Conservation (phyloP, 2,797 vertebrate species). For the Propithecus deckenii region DNA sequence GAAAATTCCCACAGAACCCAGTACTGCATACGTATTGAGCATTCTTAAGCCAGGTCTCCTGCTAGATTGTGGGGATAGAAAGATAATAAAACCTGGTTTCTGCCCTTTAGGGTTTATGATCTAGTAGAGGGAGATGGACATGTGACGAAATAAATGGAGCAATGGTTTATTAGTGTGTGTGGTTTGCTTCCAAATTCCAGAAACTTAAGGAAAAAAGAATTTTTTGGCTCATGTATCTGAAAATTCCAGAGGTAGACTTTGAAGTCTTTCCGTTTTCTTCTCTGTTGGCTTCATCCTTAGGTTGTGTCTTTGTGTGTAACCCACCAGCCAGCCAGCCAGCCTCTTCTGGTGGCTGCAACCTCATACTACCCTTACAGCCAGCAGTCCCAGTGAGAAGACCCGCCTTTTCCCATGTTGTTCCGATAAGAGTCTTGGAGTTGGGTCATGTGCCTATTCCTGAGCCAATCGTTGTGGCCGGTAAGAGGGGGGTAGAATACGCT, state of each 20-base stretch:
- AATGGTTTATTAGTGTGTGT: background rate
- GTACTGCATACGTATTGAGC: background rate
- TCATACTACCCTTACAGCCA: background rate
- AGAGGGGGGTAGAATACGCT: background rate
- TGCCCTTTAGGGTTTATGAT: background rate
- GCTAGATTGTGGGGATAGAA: background rate
- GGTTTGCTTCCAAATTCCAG: background rate
- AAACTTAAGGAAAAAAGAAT: conserved; percentile 24
- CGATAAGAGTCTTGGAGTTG: background rate
- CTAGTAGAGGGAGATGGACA: background rate
- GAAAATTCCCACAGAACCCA: background rate
- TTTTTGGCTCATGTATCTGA: background rate
- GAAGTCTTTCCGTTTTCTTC: background rate
- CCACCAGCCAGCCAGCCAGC: background rate
- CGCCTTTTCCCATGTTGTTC: background rate
- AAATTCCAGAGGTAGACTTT: background rate
- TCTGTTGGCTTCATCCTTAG: background rate
- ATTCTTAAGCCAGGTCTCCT: background rate
- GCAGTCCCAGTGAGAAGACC: background rate
- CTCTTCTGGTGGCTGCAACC: background rate
- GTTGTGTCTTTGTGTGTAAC: background rate
- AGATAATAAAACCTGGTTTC: background rate
- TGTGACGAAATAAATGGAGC: background rate
- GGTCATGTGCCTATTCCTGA: background rate
- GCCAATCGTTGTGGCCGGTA: background rate